These are phyloP conservation scores for Druon quercuslanigerum DNA, from an alignment of 1,140 invertebrate species.

Conservation along the genomic window DNA sequence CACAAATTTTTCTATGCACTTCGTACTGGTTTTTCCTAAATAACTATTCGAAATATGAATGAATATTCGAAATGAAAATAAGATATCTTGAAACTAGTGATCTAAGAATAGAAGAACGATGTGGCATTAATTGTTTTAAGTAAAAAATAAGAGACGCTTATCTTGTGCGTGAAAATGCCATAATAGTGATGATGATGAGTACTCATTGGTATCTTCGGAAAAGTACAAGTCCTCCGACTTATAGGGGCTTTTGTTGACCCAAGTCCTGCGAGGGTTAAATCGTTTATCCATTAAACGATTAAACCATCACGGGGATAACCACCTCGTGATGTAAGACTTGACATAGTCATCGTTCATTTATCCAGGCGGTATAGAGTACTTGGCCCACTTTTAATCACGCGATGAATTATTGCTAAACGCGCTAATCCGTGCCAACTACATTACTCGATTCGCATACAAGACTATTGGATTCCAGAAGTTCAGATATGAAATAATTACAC, in stretches of 20 bases:
- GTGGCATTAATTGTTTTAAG: too few relatives aligned
- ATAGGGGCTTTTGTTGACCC: slow-evolving; percentile 9
- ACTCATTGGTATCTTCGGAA: neutral
- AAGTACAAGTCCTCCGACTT: neutral
- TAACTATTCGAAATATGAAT: too few relatives aligned
- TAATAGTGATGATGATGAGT: too few relatives aligned
- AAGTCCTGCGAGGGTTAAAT: slow-evolving; percentile 12
- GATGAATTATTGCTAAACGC: slow-evolving; percentile 64
- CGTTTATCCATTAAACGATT: slow-evolving; percentile 15
- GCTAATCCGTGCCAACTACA: slow-evolving; percentile 59
- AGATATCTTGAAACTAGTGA: too few relatives aligned
- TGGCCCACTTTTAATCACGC: slow-evolving; percentile 65
- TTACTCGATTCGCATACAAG: slow-evolving; percentile 21
- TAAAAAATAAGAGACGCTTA: neutral
- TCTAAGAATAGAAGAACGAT: too few relatives aligned
- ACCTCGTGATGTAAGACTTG: neutral
- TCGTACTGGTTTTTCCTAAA: too few relatives aligned
- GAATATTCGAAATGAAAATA: too few relatives aligned
- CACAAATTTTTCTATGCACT: too few relatives aligned
- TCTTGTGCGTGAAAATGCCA: too few relatives aligned
- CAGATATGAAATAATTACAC: neutral
- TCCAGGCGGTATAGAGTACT: slow-evolving; percentile 64
- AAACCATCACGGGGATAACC: neutral
- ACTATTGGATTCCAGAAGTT: neutral
- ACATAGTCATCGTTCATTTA: slow-evolving; percentile 66